Conservation (phyloP, 2,888 invertebrate genomes). For the Acrobasis suavella region DNA sequence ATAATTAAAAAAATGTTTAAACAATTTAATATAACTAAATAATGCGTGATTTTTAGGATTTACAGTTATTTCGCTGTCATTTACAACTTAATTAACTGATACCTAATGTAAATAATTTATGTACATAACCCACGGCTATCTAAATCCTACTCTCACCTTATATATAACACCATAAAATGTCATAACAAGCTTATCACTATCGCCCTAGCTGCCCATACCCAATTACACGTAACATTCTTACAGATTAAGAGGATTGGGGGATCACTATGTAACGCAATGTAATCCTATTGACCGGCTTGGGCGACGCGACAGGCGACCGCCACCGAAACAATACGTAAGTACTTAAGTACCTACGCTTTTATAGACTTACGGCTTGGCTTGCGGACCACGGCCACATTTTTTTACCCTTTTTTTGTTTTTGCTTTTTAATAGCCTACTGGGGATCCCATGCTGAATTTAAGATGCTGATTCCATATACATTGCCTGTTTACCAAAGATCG, state of each 20-base stretch:
- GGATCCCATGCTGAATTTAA: too few relatives aligned
- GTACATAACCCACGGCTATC: neutral
- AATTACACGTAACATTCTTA: constrained; percentile 15
- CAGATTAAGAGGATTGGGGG: constrained; percentile 2
- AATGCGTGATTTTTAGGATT: too few relatives aligned
- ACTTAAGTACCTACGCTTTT: too few relatives aligned
- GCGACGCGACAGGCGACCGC: neutral
- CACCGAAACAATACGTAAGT: neutral
- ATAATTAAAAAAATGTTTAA: too few relatives aligned
- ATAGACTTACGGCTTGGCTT: too few relatives aligned
- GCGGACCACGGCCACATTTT: too few relatives aligned
- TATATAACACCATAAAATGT: neutral
- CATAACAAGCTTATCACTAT: neutral
- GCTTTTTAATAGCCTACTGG: too few relatives aligned
- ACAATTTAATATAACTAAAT: too few relatives aligned
- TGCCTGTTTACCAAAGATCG: too few relatives aligned
- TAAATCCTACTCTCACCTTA: neutral
- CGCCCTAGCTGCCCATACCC: neutral
- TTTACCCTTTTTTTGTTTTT: too few relatives aligned
- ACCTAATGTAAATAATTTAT: neutral
- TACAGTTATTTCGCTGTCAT: neutral
- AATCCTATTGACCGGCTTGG: constrained; percentile 8
- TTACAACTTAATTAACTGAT: neutral
- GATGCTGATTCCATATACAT: too few relatives aligned
- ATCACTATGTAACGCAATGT: neutral